Percentiles rank a stretch among this genome's conserved stretches.
Conservation (phyloP, 2,113 vertebrate genomes). For the Isichthys henryi region DNA sequence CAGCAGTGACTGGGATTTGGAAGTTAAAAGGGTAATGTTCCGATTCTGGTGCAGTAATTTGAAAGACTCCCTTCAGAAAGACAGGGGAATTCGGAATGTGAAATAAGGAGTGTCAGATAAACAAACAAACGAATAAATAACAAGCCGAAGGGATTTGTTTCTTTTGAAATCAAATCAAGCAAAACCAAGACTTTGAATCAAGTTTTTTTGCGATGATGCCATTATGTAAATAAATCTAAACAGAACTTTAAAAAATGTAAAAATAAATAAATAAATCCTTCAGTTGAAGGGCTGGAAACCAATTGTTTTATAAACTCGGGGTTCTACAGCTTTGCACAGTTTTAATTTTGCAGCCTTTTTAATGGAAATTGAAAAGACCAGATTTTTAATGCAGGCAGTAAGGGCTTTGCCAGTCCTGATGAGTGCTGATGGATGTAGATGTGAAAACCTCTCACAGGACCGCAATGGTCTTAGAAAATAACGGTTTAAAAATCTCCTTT, state of each 20-base stretch:
- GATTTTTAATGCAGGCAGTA: not conserved
- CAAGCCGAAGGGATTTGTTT: not conserved
- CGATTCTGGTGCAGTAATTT: not conserved
- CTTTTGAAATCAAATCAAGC: not conserved
- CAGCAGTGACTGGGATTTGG: not conserved
- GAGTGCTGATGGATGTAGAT: not conserved
- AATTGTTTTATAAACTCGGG: not conserved
- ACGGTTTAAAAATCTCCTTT: not conserved
- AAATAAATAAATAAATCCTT: not conserved
- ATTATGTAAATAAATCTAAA: not conserved
- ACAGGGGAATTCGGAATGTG: not conserved
- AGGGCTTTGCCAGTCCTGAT: not conserved
- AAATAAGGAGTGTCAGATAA: not conserved
- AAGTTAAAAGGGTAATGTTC: not conserved
- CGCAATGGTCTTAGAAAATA: not conserved
- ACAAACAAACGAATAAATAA: not conserved
- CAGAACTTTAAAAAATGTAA: not conserved
- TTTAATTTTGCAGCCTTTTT: not conserved
- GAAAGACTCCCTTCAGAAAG: conserved; percentile 4
- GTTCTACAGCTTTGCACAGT: not conserved
- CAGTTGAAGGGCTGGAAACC: not conserved
- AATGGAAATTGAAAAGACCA: not conserved
- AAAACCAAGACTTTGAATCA: not conserved
- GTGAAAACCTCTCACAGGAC: not conserved
- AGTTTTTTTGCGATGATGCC: not conserved